A percentile compares a stretch with the other conserved stretches of the same genome.
phyloP scores from a whole-genome alignment of 2,888 invertebrate species.

The Drosophila birchii region DNA sequence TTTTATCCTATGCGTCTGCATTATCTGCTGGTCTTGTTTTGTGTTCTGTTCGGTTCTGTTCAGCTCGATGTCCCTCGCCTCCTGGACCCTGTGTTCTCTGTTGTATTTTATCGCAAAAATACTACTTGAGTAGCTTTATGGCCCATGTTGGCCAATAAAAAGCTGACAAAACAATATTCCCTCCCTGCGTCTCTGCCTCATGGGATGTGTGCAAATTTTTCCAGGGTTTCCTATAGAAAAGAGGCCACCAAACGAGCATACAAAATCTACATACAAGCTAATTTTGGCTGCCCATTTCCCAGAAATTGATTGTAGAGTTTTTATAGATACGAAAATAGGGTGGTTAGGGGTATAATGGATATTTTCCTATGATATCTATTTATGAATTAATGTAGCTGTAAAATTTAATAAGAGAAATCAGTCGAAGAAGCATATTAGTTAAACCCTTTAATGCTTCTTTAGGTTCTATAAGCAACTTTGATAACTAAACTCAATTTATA shows the following conservation, averaged over 20 bases:
- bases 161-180: slow-evolving; percentile 82
- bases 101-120: slow-evolving; percentile 83
- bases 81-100: slow-evolving; percentile 55
- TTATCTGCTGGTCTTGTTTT: slow-evolving; percentile 50
- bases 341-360: slow-evolving; percentile 17
- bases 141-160: slow-evolving; percentile 81
- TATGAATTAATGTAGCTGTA: neutral
- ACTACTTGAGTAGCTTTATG: slow-evolving; percentile 82
- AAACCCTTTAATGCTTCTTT: too few relatives aligned
- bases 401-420: neutral
- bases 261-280: slow-evolving; percentile 49
- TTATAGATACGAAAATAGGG: slow-evolving; percentile 15
- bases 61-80: slow-evolving; percentile 17
- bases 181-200: neutral
- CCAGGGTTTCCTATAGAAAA: slow-evolving; percentile 36
- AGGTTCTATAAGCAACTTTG: neutral
- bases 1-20: slow-evolving; percentile 76
- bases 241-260: slow-evolving; percentile 66
- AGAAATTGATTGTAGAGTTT: slow-evolving; percentile 38
- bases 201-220: slow-evolving; percentile 62
- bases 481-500: too few relatives aligned
- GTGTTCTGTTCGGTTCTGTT: slow-evolving; percentile 35
- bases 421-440: too few relatives aligned
- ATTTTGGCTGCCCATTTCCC: slow-evolving; percentile 51
- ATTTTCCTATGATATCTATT: too few relatives aligned